These are phyloP conservation scores for Listronotus oregonensis DNA, from an alignment of 1,140 invertebrate species.

Conservation along the genomic window DNA sequence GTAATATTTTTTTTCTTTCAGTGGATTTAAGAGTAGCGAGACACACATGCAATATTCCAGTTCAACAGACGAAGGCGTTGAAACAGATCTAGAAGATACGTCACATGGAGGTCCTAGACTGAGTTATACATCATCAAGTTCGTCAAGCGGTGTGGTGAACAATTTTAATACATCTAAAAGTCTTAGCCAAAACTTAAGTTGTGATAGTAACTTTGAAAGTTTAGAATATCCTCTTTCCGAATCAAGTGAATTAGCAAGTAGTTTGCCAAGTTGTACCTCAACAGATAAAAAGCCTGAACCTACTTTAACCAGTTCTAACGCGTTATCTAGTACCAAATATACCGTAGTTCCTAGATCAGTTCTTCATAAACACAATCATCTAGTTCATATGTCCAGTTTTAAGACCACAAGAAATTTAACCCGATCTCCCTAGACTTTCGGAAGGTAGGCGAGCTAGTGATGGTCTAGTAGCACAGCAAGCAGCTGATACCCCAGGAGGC, in stretches of 20 bases:
- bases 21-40: slow-evolving; percentile 57
- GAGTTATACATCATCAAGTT: slow-evolving; percentile 73
- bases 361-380: slow-evolving; percentile 63
- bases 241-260: slow-evolving; percentile 77
- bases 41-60: slow-evolving; percentile 72
- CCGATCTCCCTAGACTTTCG: slow-evolving; percentile 81
- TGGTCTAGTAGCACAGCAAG: slow-evolving; percentile 71
- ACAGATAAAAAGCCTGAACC: slow-evolving; percentile 52
- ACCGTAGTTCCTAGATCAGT: slow-evolving; percentile 44
- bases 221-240: slow-evolving; percentile 84
- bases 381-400: slow-evolving; percentile 61
- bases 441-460: slow-evolving; percentile 90
- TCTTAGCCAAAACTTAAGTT: slow-evolving; percentile 73
- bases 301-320: slow-evolving; percentile 62
- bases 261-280: slow-evolving; percentile 73
- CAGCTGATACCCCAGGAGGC: slow-evolving; percentile 58
- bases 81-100: slow-evolving; percentile 70
- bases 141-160: slow-evolving; percentile 70
- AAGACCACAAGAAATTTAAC: slow-evolving; percentile 68
- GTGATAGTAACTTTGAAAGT: slow-evolving; percentile 81
- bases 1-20: slow-evolving; percentile 31
- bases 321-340: slow-evolving; percentile 52
- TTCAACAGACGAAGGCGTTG: slow-evolving; percentile 80
- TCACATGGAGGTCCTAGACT: slow-evolving; percentile 55
- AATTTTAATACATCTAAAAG: slow-evolving; percentile 72